phyloP scores from a whole-genome alignment of 2,888 invertebrate genomes.

The Xestia xanthographa region DNA sequence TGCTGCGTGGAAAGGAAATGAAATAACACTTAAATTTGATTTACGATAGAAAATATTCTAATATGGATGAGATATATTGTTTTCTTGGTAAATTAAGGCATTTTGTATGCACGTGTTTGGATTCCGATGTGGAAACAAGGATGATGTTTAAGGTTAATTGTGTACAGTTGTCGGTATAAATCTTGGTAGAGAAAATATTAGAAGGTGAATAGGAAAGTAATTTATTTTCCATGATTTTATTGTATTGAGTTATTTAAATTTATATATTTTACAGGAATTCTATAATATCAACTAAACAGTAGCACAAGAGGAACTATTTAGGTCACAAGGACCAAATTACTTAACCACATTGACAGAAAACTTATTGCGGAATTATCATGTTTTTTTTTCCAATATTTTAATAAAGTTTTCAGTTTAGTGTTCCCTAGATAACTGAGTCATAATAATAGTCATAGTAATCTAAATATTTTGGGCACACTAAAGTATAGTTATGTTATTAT shows the following conservation, averaged over 20 bases:
- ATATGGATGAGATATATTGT: constrained; percentile 87
- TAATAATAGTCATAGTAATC: too few relatives aligned
- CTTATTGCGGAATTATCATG: neutral
- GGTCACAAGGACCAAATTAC: neutral
- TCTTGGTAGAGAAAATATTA: constrained; percentile 13
- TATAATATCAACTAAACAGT: neutral
- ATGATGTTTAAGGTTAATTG: constrained; percentile 49
- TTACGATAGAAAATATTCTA: constrained; percentile 88
- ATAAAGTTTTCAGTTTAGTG: neutral
- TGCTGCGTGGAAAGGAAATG: constrained; percentile 89
- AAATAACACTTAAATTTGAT: constrained; percentile 90
- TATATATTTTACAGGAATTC: neutral
- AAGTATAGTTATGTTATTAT: neutral
- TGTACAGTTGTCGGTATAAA: constrained; percentile 49
- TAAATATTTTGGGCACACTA: neutral
- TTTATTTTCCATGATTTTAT: constrained; percentile 24
- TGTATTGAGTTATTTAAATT: neutral
- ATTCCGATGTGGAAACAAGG: constrained; percentile 73
- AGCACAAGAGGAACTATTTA: neutral
- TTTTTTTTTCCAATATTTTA: neutral
- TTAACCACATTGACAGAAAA: neutral
- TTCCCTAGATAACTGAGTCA: neutral
- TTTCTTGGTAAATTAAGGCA: constrained; percentile 85
- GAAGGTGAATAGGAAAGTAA: neutral
- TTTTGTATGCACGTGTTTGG: constrained; percentile 80